Evolutionary conservation across 2,113 vertebrate genomes (phyloP).

Genomic region (Pogonocichla stellata): DNA sequence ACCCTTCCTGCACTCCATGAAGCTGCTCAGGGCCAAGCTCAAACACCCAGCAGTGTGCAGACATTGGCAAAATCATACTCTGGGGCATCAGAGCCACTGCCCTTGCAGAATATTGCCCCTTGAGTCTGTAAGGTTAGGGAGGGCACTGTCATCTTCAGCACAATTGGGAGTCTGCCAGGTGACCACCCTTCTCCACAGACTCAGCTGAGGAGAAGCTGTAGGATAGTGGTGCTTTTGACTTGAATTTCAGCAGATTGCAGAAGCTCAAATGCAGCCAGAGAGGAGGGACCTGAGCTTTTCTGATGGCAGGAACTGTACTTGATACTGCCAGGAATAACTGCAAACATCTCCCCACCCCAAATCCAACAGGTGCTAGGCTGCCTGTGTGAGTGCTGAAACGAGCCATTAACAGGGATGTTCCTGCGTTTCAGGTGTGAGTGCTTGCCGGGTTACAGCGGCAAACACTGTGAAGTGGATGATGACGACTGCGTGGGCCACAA

Average conservation of each 20-base stretch:
- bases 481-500: slow-evolving; percentile 90
- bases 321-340: not conserved
- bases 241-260: not conserved
- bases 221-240: not conserved
- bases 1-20: not conserved
- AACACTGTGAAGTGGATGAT: slow-evolving; percentile 86
- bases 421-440: slow-evolving; percentile 88
- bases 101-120: not conserved
- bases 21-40: not conserved
- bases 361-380: not conserved
- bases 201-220: not conserved
- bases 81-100: not conserved
- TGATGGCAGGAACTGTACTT: not conserved
- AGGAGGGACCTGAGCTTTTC: not conserved
- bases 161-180: fast-evolving
- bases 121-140: not conserved
- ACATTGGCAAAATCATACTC: not conserved
- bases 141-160: not conserved
- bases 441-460: slow-evolving; percentile 89
- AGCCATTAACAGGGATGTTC: not conserved
- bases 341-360: not conserved
- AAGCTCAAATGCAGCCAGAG: not conserved
- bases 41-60: not conserved
- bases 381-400: not conserved
- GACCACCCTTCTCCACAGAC: not conserved